Evolutionary conservation across 2,113 vertebrate genomes (phyloP).

Genomic region (Aptenodytes forsteri): DNA sequence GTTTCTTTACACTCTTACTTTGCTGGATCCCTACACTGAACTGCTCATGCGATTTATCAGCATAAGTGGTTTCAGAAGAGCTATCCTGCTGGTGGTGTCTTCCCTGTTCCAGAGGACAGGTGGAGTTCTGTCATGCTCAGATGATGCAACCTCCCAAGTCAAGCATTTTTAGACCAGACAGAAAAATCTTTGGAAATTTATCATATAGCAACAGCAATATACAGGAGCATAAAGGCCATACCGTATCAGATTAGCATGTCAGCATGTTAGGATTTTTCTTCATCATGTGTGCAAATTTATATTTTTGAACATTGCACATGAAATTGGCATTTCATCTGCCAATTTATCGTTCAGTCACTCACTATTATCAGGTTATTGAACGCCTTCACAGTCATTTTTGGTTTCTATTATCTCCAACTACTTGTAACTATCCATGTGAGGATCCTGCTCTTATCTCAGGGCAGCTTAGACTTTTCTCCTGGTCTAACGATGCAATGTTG

Average conservation of each 20-base stretch:
- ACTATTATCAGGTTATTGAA: neutral
- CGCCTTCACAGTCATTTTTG: neutral
- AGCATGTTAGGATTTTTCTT: neutral
- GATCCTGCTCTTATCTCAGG: neutral
- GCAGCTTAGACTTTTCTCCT: neutral
- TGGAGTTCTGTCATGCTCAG: neutral
- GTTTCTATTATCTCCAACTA: neutral
- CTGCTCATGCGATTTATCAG: neutral
- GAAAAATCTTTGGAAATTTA: neutral
- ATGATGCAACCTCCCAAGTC: neutral
- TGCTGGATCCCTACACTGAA: neutral
- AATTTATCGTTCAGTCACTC: neutral
- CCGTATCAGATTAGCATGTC: neutral
- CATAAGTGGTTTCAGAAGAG: neutral
- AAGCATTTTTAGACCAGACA: neutral
- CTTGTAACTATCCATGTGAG: neutral
- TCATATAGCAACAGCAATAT: neutral
- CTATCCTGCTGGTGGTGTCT: neutral
- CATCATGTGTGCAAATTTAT: neutral
- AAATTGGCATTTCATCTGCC: neutral
- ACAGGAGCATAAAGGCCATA: neutral
- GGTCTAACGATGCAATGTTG: neutral
- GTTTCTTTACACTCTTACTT: neutral
- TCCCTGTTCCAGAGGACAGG: neutral
- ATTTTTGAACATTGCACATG: neutral